phyloP scores from a whole-genome alignment of 2,888 invertebrate species.

The Stictocephala bisonia region DNA sequence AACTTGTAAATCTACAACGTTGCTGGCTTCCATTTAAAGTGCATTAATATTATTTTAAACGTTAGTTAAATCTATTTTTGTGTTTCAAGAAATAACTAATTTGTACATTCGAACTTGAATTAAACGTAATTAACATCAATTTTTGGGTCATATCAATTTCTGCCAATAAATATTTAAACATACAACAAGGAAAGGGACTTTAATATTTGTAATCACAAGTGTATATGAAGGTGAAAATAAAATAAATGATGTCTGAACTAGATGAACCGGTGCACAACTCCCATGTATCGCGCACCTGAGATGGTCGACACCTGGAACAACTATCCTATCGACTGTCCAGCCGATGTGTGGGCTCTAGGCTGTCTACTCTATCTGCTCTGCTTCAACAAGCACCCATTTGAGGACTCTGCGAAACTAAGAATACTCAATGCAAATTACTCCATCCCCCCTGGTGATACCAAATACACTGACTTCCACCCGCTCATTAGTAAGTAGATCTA shows the following conservation, averaged over 20 bases:
- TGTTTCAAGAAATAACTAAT: no score
- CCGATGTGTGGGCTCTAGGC: constrained; percentile 97
- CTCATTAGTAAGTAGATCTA: constrained; percentile 87
- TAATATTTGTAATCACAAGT: no score
- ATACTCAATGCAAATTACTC: constrained; percentile 97
- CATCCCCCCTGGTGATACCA: constrained; percentile 82
- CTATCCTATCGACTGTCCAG: constrained; percentile 87
- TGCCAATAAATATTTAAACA: constrained; percentile 5
- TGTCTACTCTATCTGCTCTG: constrained; percentile 94
- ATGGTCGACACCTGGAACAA: constrained; percentile 99
- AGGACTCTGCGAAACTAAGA: constrained; percentile 92
- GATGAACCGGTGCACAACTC: constrained; percentile 84
- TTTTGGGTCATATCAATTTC: constrained; percentile 31
- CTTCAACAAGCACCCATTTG: constrained; percentile 96
- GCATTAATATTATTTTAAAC: no score
- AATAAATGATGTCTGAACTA: no score
- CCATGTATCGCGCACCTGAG: constrained; percentile 98
- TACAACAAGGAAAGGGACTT: constrained; percentile 8
- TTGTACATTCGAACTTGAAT: no score
- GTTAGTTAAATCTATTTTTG: no score
- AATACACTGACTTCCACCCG: constrained; percentile 87
- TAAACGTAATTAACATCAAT: constrained; percentile 25
- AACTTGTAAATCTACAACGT: no score
- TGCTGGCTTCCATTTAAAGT: no score
- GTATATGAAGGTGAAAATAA: no score